A percentile compares a stretch with the other conserved stretches of the same genome.
Conservation (phyloP, 2,113 vertebrate species). For the Gambusia affinis region DNA sequence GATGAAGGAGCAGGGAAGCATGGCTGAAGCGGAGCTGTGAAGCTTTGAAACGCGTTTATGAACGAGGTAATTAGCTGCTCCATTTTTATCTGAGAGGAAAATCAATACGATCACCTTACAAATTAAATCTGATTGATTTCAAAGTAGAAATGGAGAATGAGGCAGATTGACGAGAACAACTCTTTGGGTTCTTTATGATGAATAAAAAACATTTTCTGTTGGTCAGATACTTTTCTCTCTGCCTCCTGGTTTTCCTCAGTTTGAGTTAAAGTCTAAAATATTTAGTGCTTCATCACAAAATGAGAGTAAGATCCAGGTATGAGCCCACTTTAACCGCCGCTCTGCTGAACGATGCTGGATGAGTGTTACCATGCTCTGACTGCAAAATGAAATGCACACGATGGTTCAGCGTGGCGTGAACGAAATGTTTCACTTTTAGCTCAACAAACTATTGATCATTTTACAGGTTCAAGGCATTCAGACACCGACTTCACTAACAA, state of each 20-base stretch:
- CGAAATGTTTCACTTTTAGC: too few species aligned
- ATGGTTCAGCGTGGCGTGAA: constrained; percentile 49
- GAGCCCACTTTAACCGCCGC: constrained; percentile 48
- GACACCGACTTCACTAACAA: neutral
- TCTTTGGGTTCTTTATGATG: neutral
- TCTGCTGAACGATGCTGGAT: constrained; percentile 14
- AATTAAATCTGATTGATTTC: neutral
- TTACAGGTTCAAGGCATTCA: too few species aligned
- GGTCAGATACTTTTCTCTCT: neutral
- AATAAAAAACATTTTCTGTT: neutral
- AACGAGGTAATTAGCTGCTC: too few species aligned
- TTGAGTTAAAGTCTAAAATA: neutral
- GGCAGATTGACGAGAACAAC: neutral
- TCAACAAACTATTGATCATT: neutral
- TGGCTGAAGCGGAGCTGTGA: constrained; percentile 62
- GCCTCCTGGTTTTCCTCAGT: neutral
- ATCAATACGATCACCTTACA: neutral
- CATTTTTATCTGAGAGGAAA: too few species aligned
- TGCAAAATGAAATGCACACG: constrained; percentile 49
- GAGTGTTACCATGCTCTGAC: constrained; percentile 52
- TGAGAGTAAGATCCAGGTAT: neutral
- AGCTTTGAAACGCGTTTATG: constrained; percentile 6
- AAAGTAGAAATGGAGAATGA: neutral
- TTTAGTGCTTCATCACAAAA: neutral
- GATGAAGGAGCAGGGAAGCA: constrained; percentile 43